Conservation (phyloP, 2,888 invertebrate genomes). For the Sericinus montela region DNA sequence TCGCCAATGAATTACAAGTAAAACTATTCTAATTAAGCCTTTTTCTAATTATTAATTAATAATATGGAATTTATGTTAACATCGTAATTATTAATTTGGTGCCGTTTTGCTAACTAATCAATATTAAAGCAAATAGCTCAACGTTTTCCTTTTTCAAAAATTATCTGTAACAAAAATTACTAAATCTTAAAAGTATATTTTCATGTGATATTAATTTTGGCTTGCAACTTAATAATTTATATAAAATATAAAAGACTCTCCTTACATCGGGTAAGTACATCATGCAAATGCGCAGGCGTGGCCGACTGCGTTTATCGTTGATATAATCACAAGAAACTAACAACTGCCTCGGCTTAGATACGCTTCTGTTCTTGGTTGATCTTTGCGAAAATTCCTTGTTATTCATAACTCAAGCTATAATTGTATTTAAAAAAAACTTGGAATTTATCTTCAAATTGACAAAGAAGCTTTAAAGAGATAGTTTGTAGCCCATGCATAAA, state of each 20-base stretch:
- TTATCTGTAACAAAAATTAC: too few species aligned
- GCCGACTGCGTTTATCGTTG: constrained; percentile 1
- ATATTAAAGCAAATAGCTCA: too few species aligned
- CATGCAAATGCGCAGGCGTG: neutral
- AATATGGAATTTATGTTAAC: too few species aligned
- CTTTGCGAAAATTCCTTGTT: neutral
- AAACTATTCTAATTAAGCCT: too few species aligned
- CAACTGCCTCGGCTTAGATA: neutral
- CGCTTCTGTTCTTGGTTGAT: constrained; percentile 6
- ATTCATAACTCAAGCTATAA: neutral
- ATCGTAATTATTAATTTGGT: too few species aligned
- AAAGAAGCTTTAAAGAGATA: too few species aligned
- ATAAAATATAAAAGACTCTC: neutral
- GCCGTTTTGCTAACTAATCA: too few species aligned
- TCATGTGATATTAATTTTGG: neutral
- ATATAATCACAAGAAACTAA: neutral
- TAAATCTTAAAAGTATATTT: too few species aligned
- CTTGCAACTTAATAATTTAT: neutral
- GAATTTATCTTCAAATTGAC: neutral
- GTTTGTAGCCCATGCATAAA: too few species aligned
- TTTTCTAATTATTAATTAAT: too few species aligned
- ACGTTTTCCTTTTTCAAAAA: too few species aligned
- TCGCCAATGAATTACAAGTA: too few species aligned
- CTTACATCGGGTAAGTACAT: neutral
- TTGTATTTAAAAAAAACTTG: neutral